Base-by-base conservation (phyloP, 2,888 invertebrate genomes). In the Eumacrocentrus americanus region DNA sequence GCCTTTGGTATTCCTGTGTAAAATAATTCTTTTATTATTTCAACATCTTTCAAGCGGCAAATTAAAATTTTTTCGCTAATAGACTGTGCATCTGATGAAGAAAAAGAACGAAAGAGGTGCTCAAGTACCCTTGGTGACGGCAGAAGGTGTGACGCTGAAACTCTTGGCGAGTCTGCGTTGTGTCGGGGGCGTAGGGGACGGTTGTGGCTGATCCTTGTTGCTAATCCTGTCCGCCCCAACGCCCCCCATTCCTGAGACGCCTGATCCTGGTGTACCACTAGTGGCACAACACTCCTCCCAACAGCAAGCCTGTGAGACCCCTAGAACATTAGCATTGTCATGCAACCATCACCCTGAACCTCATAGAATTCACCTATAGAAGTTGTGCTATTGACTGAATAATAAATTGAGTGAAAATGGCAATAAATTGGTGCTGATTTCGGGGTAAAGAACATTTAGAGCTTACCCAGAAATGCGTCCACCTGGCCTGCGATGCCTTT, bases 401-500 rank as follows among this genome's bases (percentile, higher is more conserved):
- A 54, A 37, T n/a, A n/a, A n/a, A n/a, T 23, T 20, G 18, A n/a
- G 38, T n/a, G 37, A 23, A 38, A n/a, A 16, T 48, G n/a, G 16
- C 29, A 12, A 48, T 46, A 22, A 11, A 46, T 16, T n/a, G 29
- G 34, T 34, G 40, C n/a, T 11, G 40, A n/a, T 12, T 35, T n/a
- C 3, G n/a, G n/a, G n/a, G n/a, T n/a, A n/a, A n/a, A n/a, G n/a
- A n/a, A n/a, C n/a, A n/a, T n/a, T n/a, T n/a, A 18, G 1, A 16
- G 81, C 84, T 82, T 84, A 94, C 97, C 97, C 67, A 98, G 84
- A 83, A 97, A 98, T 1, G 96, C 95, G 83, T 98, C 97, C 11
- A 97, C 95, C 77, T 97, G 91, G 25, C 91, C 91, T 0, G 97
- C 93, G 62, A 98, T 87, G 37, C 96, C 96, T 81, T 91, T 91